Base-by-base conservation (phyloP, 1,140 invertebrate species). In the Drosophila ficusphila region DNA sequence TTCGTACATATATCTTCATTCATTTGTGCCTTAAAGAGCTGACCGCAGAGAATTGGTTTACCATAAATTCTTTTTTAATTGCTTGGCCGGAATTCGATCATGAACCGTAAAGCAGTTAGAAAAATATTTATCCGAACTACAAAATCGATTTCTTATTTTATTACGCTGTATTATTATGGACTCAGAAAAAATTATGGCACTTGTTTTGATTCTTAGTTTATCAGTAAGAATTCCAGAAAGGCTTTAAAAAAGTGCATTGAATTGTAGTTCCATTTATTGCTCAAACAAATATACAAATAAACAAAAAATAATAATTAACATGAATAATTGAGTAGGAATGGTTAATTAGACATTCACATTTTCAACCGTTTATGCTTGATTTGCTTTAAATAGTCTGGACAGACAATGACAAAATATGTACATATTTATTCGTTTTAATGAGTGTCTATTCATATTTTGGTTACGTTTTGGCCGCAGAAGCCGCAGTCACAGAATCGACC, bases 51-150 rank as follows among this genome's bases (percentile, higher is more conserved):
- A 29, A 34, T 36, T 18, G 42, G 14, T 27, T 44, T 1, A 49
- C 29, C 36, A 29, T 52, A 52, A 67, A 60, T 62, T 74, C 33
- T 27, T 36, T 38, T 33, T 65, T 56, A 71, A 79, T 75, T 75
- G 33, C 31, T 36, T 46, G 9, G 19, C 34, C 34, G 34, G 33
- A 44, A 42, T 42, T 33, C 41, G 25, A 61, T 29, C 47, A 42
- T 36, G 39, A 19, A 11, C 4, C 7, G 47, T 19, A 36, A 21
- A 9, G 2, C 7, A n/a, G 8, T 12, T 18, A 21, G 14, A n/a
- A 34, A 18, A 11, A 19, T 14, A 4, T 29, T 11, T 4, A 7
- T 9, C 11, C 23, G 16, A 18, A 31, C 5, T 7, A 0, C 8
- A 27, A 16, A 16, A 18, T 18, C 0, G 34, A 25, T 4, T 44